Conservation (phyloP, 2,888 invertebrate species). For the Timema cristinae region DNA sequence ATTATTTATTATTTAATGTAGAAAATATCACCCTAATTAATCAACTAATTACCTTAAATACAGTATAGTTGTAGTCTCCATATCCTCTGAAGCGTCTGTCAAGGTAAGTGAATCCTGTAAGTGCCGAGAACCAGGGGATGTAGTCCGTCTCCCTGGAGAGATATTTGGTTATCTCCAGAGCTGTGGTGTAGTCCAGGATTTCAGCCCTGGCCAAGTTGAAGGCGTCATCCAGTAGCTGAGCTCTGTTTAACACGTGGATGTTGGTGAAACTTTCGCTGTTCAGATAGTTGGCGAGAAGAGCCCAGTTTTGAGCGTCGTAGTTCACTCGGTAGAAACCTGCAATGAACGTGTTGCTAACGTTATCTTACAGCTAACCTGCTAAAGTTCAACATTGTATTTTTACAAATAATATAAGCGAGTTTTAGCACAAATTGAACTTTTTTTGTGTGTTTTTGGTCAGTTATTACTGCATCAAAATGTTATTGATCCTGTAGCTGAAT, state of each 20-base stretch:
- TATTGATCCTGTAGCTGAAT: too few species aligned
- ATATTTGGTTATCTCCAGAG: constrained; percentile 64
- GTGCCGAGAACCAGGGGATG: constrained; percentile 71
- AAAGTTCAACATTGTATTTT: too few species aligned
- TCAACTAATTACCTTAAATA: too few species aligned
- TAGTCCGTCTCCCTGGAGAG: constrained; percentile 64
- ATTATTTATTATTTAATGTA: too few species aligned
- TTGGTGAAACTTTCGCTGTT: constrained; percentile 25
- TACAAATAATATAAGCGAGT: too few species aligned
- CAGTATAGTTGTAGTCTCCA: background rate
- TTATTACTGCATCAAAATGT: too few species aligned
- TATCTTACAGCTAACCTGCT: too few species aligned
- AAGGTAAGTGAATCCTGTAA: constrained; percentile 54
- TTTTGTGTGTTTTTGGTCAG: too few species aligned
- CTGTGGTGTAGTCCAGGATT: constrained; percentile 48
- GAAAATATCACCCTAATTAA: too few species aligned
- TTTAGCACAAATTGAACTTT: too few species aligned
- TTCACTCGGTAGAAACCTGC: constrained; percentile 64
- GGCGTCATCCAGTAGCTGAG: constrained; percentile 60
- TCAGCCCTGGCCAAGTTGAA: constrained; percentile 29
- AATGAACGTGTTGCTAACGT: constrained; percentile 32
- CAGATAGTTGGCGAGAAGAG: constrained; percentile 31
- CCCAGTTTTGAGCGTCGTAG: constrained; percentile 59
- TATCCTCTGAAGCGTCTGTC: constrained; percentile 18
- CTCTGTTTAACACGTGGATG: constrained; percentile 65